Evolutionary conservation across 1,140 invertebrate species (phyloP), one percentile per base, ranked within the genome.

Genomic region (Tetragnatha versicolor): DNA sequence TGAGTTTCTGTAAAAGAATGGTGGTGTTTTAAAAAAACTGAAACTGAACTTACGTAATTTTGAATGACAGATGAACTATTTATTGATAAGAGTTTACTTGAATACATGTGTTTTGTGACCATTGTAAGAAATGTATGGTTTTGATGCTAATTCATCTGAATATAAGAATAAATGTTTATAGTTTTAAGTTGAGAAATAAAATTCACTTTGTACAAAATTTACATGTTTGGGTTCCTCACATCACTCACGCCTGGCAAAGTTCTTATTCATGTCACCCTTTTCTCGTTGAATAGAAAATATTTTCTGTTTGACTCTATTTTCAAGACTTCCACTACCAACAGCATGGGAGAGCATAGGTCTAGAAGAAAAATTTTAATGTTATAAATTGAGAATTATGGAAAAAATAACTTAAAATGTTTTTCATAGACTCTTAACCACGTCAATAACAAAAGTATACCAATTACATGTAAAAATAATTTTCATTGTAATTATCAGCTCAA

Each of bases 261-360:
- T 90, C 17, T 87, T 87, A 83, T 91, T 88, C 92, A 93, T 93
- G 25, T 90, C 86, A 37, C 84, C 82, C 14, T 87, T 87, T 1
- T 89, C 90, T 76, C 91, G 87, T 84, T 95, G 93, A 68, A 94
- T 92, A 82, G 92, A 93, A 84, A 94, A 93, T 22, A 92, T 89
- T 83, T 94, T 95, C 25, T 92, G 89, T 82, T 91, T 93, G 49
- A 95, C 91, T 83, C 93, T 87, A 79, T 91, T 90, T 83, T 92
- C 92, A 2, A 94, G 89, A 20, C 90, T 91, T 29, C 88, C 87
- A 37, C 88, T 86, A 80, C 89, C 89, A 1, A 90, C 89, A 66
- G 91, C 91, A 81, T 90, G 89, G 10, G 90, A 86, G 47, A 94
- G 85, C 86, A 94, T 89, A 83, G 92, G 89, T 76, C 90, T 91